A percentile compares a stretch with the other conserved stretches of the same genome.
These are phyloP conservation scores for Acanthococcus lagerstroemiae DNA, from an alignment of 2,888 invertebrate species.

Conservation along the genomic window DNA sequence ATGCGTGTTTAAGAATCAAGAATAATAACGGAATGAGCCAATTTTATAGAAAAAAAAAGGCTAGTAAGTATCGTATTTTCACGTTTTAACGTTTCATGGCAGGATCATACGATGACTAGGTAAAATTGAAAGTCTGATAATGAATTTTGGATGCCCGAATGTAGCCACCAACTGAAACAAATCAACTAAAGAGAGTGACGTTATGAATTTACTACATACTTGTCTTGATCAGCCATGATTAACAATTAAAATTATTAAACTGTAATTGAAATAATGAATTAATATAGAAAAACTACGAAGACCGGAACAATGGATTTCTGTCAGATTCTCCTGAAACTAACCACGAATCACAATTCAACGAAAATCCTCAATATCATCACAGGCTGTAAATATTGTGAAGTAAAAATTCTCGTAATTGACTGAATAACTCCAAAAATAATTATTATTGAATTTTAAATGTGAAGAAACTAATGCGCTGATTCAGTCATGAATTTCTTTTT, in stretches of 20 bases:
- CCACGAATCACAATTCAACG: slow-evolving; percentile 14
- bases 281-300: slow-evolving; percentile 14
- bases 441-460: background rate
- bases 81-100: too few relatives aligned
- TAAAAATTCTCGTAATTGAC: too few relatives aligned
- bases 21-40: too few relatives aligned
- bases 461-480: background rate
- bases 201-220: background rate
- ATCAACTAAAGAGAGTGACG: background rate
- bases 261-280: background rate
- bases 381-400: too few relatives aligned
- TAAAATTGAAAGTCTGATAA: slow-evolving; percentile 21
- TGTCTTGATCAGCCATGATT: slow-evolving; percentile 26
- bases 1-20: too few relatives aligned
- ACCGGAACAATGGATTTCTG: slow-evolving; percentile 24
- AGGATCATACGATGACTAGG: slow-evolving; percentile 28
- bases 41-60: too few relatives aligned
- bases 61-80: too few relatives aligned
- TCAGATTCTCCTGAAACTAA: slow-evolving; percentile 10
- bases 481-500: background rate
- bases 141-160: background rate
- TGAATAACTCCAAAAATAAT: too few relatives aligned
- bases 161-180: background rate
- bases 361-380: background rate
- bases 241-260: background rate